phyloP scores from a whole-genome alignment of 1,140 invertebrate genomes.

The Grapholita molesta region DNA sequence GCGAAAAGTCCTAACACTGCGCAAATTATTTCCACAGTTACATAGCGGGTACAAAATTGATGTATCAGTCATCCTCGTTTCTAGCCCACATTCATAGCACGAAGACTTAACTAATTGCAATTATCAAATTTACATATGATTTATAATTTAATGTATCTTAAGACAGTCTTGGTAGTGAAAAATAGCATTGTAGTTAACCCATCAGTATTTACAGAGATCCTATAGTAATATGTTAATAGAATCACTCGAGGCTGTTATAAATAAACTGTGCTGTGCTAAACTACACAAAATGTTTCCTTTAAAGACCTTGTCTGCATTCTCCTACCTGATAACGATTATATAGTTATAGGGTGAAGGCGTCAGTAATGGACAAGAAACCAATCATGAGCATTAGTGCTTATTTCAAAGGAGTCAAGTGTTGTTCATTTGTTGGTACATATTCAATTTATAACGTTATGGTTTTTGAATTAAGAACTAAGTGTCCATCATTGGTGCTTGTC shows the following conservation, averaged over 20 bases:
- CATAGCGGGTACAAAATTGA: too few relatives aligned
- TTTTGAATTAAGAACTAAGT: too few relatives aligned
- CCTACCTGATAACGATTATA: background rate
- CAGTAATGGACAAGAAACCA: too few relatives aligned
- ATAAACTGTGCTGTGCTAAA: constrained; percentile 14
- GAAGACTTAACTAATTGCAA: background rate
- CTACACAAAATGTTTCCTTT: background rate
- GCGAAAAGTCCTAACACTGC: too few relatives aligned
- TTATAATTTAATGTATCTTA: background rate
- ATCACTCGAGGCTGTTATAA: constrained; percentile 14
- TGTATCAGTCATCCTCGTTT: background rate
- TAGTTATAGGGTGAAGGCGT: background rate
- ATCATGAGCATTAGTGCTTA: too few relatives aligned
- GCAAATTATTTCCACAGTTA: too few relatives aligned
- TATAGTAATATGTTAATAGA: background rate
- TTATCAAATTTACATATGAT: background rate
- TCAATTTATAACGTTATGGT: too few relatives aligned
- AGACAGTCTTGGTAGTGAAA: background rate
- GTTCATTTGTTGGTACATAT: too few relatives aligned
- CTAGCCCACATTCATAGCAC: background rate
- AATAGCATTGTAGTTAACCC: background rate
- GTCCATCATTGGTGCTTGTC: too few relatives aligned
- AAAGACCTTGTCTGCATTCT: background rate
- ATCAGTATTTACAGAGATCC: constrained; percentile 18
- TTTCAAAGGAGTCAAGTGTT: too few relatives aligned